Conservation (phyloP, 2,888 invertebrate species). For the Dromius quadrimaculatus region DNA sequence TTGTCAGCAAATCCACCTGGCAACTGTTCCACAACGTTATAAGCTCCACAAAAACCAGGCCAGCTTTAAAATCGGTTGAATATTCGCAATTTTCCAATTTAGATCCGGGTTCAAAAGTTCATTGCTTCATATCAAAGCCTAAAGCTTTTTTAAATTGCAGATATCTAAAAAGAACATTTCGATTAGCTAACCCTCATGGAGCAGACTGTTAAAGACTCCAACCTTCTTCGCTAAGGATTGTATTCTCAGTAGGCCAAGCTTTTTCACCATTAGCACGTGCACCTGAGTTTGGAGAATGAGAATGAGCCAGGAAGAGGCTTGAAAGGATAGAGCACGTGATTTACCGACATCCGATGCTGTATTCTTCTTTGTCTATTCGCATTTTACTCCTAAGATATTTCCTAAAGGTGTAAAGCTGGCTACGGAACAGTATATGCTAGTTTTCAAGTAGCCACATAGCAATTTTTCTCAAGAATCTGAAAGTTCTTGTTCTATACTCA, state of each 20-base stretch:
- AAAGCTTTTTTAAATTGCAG: background rate
- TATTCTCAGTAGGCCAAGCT: conserved; percentile 45
- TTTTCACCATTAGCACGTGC: conserved; percentile 50
- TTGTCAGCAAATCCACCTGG: too few relatives aligned
- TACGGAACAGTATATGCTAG: too few relatives aligned
- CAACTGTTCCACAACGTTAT: too few relatives aligned
- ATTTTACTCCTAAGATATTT: conserved; percentile 34
- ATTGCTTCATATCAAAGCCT: background rate
- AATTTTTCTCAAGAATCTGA: too few relatives aligned
- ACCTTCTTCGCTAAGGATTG: conserved; percentile 46
- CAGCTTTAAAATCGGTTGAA: too few relatives aligned
- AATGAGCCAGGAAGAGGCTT: conserved; percentile 9
- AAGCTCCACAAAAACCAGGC: too few relatives aligned
- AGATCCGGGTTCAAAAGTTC: background rate
- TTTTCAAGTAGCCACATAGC: too few relatives aligned
- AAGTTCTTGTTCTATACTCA: too few relatives aligned
- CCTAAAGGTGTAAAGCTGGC: conserved; percentile 15
- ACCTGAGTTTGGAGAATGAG: conserved; percentile 22
- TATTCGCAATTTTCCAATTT: conserved; percentile 6
- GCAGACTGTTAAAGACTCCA: conserved; percentile 39
- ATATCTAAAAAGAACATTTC: conserved; percentile 21
- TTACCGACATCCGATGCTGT: conserved; percentile 42
- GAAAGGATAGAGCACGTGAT: conserved; percentile 43
- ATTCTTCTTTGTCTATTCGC: conserved; percentile 39
- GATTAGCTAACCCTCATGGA: conserved; percentile 21